phyloP scores from a whole-genome alignment of 2,113 vertebrate species.

The Odocoileus virginianus region DNA sequence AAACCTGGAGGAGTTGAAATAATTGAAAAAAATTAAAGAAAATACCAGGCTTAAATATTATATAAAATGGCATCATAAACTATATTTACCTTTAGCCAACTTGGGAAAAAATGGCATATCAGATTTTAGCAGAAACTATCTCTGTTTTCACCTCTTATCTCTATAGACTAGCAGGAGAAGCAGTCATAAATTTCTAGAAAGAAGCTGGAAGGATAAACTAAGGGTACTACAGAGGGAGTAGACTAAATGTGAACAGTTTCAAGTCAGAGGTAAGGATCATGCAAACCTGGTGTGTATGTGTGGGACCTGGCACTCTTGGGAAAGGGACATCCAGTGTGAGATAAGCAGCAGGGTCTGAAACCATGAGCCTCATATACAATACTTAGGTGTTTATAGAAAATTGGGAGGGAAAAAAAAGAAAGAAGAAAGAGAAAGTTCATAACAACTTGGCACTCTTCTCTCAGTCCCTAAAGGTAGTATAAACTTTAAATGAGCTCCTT shows the following conservation, averaged over 20 bases:
- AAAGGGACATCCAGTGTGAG: neutral
- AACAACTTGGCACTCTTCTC: neutral
- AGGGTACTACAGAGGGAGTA: neutral
- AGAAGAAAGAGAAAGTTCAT: neutral
- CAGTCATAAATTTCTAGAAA: neutral
- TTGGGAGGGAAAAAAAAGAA: neutral
- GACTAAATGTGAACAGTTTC: neutral
- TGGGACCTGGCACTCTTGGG: neutral
- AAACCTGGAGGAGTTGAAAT: neutral
- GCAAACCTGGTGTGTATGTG: neutral
- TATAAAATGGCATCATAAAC: neutral
- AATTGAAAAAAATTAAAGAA: neutral
- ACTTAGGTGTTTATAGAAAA: neutral
- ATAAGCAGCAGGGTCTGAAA: neutral
- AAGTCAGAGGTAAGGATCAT: neutral
- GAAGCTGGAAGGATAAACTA: neutral
- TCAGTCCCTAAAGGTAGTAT: neutral
- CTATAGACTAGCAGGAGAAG: neutral
- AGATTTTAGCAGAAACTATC: neutral
- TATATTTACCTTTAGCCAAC: neutral
- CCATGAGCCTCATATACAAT: rapidly evolving
- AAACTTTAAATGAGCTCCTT: neutral
- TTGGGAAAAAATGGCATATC: neutral
- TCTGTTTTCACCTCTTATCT: neutral
- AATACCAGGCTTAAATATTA: neutral